These are phyloP conservation scores for Loripinus fragilis DNA, from an alignment of 2,888 invertebrate species.

Conservation along the genomic window DNA sequence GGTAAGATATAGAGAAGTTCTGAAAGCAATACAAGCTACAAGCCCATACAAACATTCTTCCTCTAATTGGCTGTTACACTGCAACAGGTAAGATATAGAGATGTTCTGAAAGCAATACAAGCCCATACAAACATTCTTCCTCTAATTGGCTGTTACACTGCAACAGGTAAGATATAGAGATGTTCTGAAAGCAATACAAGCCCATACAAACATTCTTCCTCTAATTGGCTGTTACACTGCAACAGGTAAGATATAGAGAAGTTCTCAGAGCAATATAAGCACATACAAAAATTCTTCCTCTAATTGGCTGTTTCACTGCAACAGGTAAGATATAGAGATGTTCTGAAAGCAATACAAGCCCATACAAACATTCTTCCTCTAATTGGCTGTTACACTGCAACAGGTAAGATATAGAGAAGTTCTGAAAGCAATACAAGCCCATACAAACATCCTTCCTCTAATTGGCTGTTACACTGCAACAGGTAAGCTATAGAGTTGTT, in stretches of 20 bases:
- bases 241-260: conserved; percentile 75
- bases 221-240: conserved; percentile 78
- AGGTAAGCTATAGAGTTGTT: too few relatives aligned
- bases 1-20: conserved; percentile 76
- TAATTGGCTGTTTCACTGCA: conserved; percentile 78
- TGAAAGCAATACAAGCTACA: conserved; percentile 78
- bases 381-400: too few relatives aligned
- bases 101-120: conserved; percentile 77
- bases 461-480: too few relatives aligned
- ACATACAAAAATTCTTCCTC: conserved; percentile 75
- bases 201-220: conserved; percentile 75
- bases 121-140: conserved; percentile 76
- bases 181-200: conserved; percentile 76
- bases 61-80: conserved; percentile 77
- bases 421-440: too few relatives aligned
- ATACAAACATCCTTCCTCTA: too few relatives aligned
- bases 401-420: too few relatives aligned
- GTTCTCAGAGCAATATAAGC: conserved; percentile 76
- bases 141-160: conserved; percentile 77
- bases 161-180: conserved; percentile 77
- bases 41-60: conserved; percentile 75
- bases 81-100: conserved; percentile 76
- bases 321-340: conserved; percentile 76
- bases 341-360: too few relatives aligned
- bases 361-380: too few relatives aligned